Evolutionary conservation across 2,797 vertebrate genomes (phyloP), one percentile per base, ranked within the genome.

Genomic region (Percopsis omiscomaycus): DNA sequence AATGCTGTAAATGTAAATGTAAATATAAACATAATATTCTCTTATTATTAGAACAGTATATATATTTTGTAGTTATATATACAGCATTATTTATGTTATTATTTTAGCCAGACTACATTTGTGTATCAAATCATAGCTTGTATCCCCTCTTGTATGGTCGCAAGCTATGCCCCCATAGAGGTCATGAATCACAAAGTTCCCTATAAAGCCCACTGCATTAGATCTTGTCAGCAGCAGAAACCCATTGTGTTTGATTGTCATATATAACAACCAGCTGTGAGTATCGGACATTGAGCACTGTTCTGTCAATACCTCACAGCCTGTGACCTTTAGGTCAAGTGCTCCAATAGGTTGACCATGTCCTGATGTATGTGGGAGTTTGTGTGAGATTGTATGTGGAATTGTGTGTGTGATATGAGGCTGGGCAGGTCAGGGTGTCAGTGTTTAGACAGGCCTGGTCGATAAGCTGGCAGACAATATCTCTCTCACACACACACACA

Each of bases 161-260:
- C 32, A 37, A 8, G 32, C 32, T 37, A 37, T 37, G 32, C 1
- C 32, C 32, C 32, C 6, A 37, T 8, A 4, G 32, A 8, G 32
- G 32, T 37, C 32, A 37, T 37, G 32, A 37, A 37, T 8, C 5
- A 37, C 32, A 37, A 8, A 22, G 22, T 22, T 22, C 22, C 22
- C 22, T 37, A 37, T 37, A 8, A 37, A 8, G 32, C 5, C 32
- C 32, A 37, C 1, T 37, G 32, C 32, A 37, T 37, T 37, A 37
- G 52, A 46, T 73, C 57, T 51, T 3, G 55, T 64, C 64, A 69
- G 51, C 46, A 14, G 65, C 45, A 67, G 69, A 74, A 72, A 71
- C 79, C 71, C 73, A 82, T 85, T 77, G 72, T 13, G 64, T 78
- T 75, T 85, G 83, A 84, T 84, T 79, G 78, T 76, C 64, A 71